A percentile compares a stretch with the other conserved stretches of the same genome.
Evolutionary conservation across 2,888 invertebrate genomes (phyloP).

Genomic region (Apamea epomidion): DNA sequence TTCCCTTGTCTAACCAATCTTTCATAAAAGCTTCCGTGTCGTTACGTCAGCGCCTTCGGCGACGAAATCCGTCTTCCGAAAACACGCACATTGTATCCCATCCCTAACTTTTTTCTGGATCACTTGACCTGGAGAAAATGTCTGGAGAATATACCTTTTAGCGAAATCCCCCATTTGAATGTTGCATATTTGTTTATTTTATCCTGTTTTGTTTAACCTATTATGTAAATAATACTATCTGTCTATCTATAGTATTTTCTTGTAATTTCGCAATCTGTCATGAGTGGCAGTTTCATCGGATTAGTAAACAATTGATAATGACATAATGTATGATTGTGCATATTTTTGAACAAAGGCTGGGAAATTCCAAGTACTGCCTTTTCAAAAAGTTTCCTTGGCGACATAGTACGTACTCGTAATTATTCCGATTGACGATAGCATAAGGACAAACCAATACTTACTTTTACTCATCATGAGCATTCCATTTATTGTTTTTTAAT

Average conservation of each 20-base stretch:
- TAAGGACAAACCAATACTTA: background rate
- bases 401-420: background rate
- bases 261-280: background rate
- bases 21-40: no score
- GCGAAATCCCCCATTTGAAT: background rate
- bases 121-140: no score
- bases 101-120: background rate
- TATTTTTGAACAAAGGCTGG: conserved; percentile 4
- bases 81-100: background rate
- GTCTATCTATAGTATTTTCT: conserved; percentile 1
- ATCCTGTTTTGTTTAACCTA: background rate
- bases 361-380: background rate
- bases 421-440: background rate
- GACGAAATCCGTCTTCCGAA: background rate
- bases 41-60: background rate
- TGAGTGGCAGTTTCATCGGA: background rate
- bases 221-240: conserved; percentile 10
- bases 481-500: background rate
- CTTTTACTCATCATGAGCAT: background rate
- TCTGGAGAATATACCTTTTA: background rate
- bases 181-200: background rate
- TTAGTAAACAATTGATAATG: conserved; percentile 12
- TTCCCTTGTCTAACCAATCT: no score
- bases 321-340: background rate
- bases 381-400: background rate